Evolutionary conservation across 2,888 invertebrate genomes (phyloP).

Genomic region (Chymomyza amoena): DNA sequence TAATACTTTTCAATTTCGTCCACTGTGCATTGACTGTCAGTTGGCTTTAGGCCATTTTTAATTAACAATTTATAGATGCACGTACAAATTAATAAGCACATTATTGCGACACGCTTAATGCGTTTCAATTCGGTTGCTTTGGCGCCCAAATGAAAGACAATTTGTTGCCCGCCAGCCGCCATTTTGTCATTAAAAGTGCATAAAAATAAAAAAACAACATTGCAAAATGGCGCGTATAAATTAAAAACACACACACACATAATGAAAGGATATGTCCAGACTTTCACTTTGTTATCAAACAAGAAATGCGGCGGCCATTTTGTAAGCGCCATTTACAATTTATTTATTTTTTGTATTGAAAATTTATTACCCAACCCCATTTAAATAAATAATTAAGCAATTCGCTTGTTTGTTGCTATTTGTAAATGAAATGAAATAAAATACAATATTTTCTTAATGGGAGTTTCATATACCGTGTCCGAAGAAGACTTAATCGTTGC

Average conservation of each 20-base stretch:
- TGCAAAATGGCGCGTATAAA: slow-evolving; percentile 30
- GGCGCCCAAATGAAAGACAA: not conserved
- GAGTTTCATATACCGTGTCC: slow-evolving; percentile 22
- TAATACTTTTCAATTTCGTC: no score
- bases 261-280: slow-evolving; percentile 23
- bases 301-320: not conserved
- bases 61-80: slow-evolving; percentile 26
- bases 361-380: slow-evolving; percentile 52
- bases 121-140: slow-evolving; percentile 20
- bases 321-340: not conserved
- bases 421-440: slow-evolving; percentile 34
- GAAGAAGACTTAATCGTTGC: slow-evolving; percentile 50
- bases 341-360: slow-evolving; percentile 41
- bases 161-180: slow-evolving; percentile 11
- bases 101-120: slow-evolving; percentile 36
- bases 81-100: slow-evolving; percentile 47
- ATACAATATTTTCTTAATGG: slow-evolving; percentile 65
- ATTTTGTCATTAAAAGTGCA: slow-evolving; percentile 51
- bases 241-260: slow-evolving; percentile 17
- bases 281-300: slow-evolving; percentile 60
- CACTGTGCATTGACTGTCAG: not conserved
- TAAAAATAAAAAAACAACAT: slow-evolving; percentile 22
- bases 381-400: slow-evolving; percentile 65
- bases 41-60: not conserved
- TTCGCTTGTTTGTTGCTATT: slow-evolving; percentile 46